Conservation (phyloP, 1,140 invertebrate genomes). For the Leptinotarsa texana region DNA sequence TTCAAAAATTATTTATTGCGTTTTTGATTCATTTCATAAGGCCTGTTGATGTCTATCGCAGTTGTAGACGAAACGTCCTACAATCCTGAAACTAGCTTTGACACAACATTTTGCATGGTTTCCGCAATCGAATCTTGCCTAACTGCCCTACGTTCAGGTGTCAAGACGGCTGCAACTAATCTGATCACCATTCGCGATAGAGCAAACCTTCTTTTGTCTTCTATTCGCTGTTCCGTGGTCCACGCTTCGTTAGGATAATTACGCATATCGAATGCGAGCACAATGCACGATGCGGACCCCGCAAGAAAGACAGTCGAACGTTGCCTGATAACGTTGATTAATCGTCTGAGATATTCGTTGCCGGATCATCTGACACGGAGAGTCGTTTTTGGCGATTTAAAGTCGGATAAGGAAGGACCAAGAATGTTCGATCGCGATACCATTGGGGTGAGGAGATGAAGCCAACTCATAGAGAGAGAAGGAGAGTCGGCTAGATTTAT, state of each 20-base stretch:
- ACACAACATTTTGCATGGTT: neutral
- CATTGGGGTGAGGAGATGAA: conserved; percentile 12
- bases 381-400: conserved; percentile 49
- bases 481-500: conserved; percentile 36
- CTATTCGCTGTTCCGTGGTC: conserved; percentile 30
- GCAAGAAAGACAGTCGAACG: neutral
- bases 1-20: too few species aligned
- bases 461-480: conserved; percentile 28
- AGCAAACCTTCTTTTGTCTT: conserved; percentile 35
- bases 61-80: too few species aligned
- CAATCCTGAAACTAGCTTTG: neutral
- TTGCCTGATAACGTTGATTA: conserved; percentile 49
- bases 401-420: conserved; percentile 46
- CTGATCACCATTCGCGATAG: neutral
- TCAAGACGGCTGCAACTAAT: neutral
- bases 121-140: neutral
- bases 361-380: conserved; percentile 45
- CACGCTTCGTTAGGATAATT: conserved; percentile 48
- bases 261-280: conserved; percentile 42
- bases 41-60: too few species aligned
- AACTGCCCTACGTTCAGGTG: neutral
- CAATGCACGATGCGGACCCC: conserved; percentile 41
- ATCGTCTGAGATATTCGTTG: conserved; percentile 44
- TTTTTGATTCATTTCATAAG: too few species aligned
- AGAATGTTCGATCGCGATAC: conserved; percentile 48